Base-by-base conservation (phyloP, 2,797 vertebrate genomes). In the Avahi laniger region DNA sequence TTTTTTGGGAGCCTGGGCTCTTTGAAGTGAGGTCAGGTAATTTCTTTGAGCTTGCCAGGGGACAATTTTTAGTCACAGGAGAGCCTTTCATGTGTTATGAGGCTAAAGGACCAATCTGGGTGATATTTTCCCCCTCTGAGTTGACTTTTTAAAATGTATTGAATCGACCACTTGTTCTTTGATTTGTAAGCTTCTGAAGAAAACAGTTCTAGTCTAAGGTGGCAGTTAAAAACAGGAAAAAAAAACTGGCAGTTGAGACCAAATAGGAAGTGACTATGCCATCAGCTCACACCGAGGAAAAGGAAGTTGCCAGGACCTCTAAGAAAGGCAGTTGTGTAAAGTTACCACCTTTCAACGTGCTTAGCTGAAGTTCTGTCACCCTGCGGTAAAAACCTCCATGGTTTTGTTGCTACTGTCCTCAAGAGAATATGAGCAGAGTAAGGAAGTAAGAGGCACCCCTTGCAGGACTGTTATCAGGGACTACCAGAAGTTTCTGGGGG, bases 311-410 rank as follows among this genome's bases (percentile, higher is more conserved):
- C 97, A 97, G 94, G 97, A 91, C 97, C 98, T 96, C 94, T 97
- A 94, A 98, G 98, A 97, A 98, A 98, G 97, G 95, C 92, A 85
- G 63, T 98, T 96, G 97, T 97, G 97, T 98, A 97, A 90, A 98
- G 93, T 79, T 15, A 94, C 96, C 96, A 94, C 89, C 91, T 97
- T 98, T 97, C 96, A 91, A 96, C 97, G 97, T 97, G 82, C 93
- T 95, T 78, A 52, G 57, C 83, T 80, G 72, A 93, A 57, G n/a
- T 61, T 94, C 92, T 95, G 67, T 94, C 93, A 86, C 91, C 80
- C 91, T 95, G 96, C 97, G 82, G 83, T 84, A 85, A 93, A 97
- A 97, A n/a, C 43, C 70, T 80, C 89, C 92, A 54, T 52, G 95
- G 92, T 93, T 95, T 96, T 38, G 28, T 83, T 97, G 82, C 85